A percentile compares a stretch with the other conserved stretches of the same genome.
These are phyloP conservation scores for Drosophila repletoides DNA, from an alignment of 1,140 invertebrate species.

Conservation along the genomic window DNA sequence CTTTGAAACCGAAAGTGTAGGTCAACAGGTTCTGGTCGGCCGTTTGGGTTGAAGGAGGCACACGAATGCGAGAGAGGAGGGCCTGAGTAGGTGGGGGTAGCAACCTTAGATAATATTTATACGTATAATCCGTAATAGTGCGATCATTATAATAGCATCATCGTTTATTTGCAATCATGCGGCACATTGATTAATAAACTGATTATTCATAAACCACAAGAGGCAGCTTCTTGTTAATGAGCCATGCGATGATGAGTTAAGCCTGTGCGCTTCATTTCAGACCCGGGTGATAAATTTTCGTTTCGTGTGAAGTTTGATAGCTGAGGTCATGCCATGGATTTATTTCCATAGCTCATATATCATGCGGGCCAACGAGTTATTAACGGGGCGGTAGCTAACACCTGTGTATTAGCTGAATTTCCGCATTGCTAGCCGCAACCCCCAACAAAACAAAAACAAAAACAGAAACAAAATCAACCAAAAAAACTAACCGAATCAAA, in stretches of 20 bases:
- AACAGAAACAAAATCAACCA: conserved; percentile 8
- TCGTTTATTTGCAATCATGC: conserved; percentile 69
- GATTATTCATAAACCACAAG: conserved; percentile 76
- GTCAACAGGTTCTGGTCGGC: conserved; percentile 5
- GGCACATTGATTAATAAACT: conserved; percentile 73
- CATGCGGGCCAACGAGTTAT: conserved; percentile 54
- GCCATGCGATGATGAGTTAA: conserved; percentile 69
- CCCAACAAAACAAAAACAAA: conserved; percentile 2
- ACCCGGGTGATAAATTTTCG: conserved; percentile 44
- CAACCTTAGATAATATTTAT: not conserved
- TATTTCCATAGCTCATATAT: conserved; percentile 75
- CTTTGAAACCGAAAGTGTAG: not conserved
- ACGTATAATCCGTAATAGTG: conserved; percentile 59
- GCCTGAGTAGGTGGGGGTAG: not conserved
- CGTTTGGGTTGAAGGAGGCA: too few species aligned
- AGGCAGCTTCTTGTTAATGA: conserved; percentile 77
- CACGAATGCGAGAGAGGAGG: too few species aligned
- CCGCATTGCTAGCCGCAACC: conserved; percentile 54
- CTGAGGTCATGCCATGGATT: conserved; percentile 76
- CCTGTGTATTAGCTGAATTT: conserved; percentile 71
- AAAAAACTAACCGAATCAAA: conserved; percentile 4
- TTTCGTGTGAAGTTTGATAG: conserved; percentile 71
- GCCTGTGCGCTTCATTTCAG: conserved; percentile 32
- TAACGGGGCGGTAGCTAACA: conserved; percentile 64
- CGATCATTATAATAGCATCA: conserved; percentile 76